A percentile compares a stretch with the other conserved stretches of the same genome.
Evolutionary conservation across 2,888 invertebrate genomes (phyloP).

Genomic region (Pachycephus smyrnensis): DNA sequence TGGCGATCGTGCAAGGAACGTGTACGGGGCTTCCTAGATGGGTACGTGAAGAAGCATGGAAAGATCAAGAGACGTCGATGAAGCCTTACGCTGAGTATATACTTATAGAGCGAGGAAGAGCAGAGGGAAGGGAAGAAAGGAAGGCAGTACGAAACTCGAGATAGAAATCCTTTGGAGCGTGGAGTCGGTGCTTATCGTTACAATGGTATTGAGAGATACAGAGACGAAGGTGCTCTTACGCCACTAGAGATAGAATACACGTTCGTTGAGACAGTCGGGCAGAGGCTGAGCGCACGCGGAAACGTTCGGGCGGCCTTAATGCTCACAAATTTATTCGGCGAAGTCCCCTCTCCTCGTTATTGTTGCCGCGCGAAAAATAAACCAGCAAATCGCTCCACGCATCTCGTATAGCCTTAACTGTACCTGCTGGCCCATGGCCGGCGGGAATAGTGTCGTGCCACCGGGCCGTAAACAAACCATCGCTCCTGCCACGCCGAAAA

Average conservation of each 20-base stretch:
- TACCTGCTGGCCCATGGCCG: background rate
- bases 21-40: background rate
- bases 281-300: constrained; percentile 1
- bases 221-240: no score
- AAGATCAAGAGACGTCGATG: background rate
- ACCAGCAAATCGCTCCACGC: constrained; percentile 6
- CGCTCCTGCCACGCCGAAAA: background rate
- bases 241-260: background rate
- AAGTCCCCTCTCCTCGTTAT: background rate
- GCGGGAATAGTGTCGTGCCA: background rate
- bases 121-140: background rate
- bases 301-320: constrained; percentile 2
- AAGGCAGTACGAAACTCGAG: background rate
- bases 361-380: background rate
- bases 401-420: constrained; percentile 2
- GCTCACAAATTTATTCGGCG: constrained; percentile 4
- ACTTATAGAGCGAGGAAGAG: background rate
- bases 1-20: background rate
- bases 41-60: background rate
- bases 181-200: background rate
- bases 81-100: background rate
- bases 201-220: background rate
- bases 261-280: background rate
- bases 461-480: background rate
- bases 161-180: background rate